phyloP scores from a whole-genome alignment of 1,140 invertebrate genomes.

The Eriocheir sinensis region DNA sequence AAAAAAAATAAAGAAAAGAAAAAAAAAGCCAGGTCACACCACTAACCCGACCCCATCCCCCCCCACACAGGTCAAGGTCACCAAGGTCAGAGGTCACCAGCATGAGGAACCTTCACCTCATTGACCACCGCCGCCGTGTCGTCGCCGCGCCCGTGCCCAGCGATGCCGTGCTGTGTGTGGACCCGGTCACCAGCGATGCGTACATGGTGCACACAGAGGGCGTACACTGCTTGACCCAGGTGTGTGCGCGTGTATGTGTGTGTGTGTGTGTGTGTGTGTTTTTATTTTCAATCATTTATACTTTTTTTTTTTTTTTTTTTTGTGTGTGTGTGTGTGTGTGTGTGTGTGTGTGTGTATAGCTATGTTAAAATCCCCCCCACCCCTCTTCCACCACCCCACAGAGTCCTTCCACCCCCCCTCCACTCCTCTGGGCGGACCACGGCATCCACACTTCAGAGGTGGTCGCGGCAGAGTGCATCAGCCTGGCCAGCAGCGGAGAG shows the following conservation, averaged over 20 bases:
- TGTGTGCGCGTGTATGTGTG: background rate
- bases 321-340: background rate
- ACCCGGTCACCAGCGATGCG: background rate
- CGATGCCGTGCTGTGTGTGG: constrained; percentile 32
- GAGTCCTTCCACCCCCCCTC: background rate
- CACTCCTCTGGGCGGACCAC: background rate
- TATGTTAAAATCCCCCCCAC: background rate
- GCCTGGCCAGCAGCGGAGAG: background rate
- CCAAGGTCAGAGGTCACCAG: background rate
- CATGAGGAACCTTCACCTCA: background rate
- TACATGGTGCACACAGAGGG: background rate
- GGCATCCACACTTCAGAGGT: background rate
- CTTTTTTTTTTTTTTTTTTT: no score
- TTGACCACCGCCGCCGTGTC: background rate
- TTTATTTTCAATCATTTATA: background rate
- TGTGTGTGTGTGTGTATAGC: background rate
- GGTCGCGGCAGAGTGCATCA: background rate
- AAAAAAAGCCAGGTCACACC: no score
- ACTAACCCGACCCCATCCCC: no score
- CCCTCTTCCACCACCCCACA: background rate
- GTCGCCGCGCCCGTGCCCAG: background rate
- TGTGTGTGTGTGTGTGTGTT: background rate
- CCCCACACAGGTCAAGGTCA: no score
- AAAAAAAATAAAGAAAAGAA: background rate
- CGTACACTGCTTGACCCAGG: background rate